phyloP scores from a whole-genome alignment of 2,797 vertebrate genomes.

The Alauda arvensis region DNA sequence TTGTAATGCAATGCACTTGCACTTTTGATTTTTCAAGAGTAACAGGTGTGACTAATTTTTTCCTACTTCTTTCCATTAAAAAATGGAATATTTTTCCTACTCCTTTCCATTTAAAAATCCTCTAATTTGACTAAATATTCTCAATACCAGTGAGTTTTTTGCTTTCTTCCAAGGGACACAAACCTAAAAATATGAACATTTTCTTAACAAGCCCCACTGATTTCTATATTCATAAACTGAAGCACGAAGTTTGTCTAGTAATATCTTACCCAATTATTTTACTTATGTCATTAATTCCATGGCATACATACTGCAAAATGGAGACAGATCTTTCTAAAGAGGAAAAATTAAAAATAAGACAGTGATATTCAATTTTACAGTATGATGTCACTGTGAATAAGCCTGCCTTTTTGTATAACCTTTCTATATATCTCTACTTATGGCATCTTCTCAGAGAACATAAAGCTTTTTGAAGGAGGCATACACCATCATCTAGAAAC shows the following conservation, averaged over 20 bases:
- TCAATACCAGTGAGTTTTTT: not conserved
- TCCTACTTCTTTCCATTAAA: not conserved
- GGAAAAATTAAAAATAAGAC: not conserved
- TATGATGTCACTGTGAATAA: not conserved
- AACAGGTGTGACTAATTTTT: not conserved
- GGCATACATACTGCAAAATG: not conserved
- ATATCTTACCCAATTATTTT: not conserved
- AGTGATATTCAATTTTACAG: not conserved
- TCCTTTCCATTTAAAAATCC: not conserved
- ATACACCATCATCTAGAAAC: not conserved
- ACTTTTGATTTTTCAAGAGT: not conserved
- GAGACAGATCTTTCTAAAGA: not conserved
- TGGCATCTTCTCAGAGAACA: not conserved
- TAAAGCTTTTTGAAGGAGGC: not conserved
- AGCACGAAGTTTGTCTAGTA: not conserved
- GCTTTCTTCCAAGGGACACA: not conserved
- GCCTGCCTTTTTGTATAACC: not conserved
- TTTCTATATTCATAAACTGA: not conserved
- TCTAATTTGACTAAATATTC: not conserved
- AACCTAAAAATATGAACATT: not conserved
- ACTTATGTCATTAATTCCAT: not conserved
- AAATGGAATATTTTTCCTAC: not conserved
- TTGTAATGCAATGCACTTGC: not conserved
- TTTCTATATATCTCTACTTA: not conserved
- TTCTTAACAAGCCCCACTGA: not conserved